These are phyloP conservation scores for Patiria pectinifera DNA, from an alignment of 53 echinoderm and acorn worm species.

Conservation along the genomic window DNA sequence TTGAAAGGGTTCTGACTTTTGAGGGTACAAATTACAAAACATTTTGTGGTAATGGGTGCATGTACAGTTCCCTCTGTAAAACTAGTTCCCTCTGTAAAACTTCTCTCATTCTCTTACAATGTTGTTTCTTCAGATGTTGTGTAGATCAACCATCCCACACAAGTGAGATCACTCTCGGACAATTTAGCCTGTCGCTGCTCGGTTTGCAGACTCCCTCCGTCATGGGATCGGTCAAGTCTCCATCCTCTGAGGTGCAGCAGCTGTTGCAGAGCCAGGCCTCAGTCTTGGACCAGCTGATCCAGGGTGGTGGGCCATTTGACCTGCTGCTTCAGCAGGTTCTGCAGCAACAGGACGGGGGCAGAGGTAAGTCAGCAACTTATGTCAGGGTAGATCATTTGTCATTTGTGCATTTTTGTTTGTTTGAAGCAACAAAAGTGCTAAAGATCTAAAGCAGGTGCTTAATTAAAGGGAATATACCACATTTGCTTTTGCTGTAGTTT, in stretches of 20 bases:
- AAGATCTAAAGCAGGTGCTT: not conserved
- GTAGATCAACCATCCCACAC: not conserved
- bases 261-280: constrained; percentile 46
- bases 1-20: too few relatives aligned
- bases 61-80: too few relatives aligned
- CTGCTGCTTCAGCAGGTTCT: constrained; percentile 16
- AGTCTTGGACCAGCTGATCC: constrained; percentile 35
- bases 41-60: too few relatives aligned
- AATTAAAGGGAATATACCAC: not conserved
- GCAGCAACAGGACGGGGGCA: not conserved
- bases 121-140: too few relatives aligned
- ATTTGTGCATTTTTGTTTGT: too few relatives aligned
- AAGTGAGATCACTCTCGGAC: not conserved
- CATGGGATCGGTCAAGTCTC: constrained; percentile 33
- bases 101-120: too few relatives aligned
- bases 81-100: too few relatives aligned
- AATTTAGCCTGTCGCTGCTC: not conserved
- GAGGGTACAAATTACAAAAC: too few relatives aligned
- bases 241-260: constrained; percentile 37
- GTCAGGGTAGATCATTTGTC: not conserved
- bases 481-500: too few relatives aligned
- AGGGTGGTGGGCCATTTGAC: constrained; percentile 59
- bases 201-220: not conserved
- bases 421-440: too few relatives aligned
- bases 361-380: constrained; percentile 39